Conservation (phyloP, 2,113 vertebrate species). For the Pangasianodon hypophthalmus region DNA sequence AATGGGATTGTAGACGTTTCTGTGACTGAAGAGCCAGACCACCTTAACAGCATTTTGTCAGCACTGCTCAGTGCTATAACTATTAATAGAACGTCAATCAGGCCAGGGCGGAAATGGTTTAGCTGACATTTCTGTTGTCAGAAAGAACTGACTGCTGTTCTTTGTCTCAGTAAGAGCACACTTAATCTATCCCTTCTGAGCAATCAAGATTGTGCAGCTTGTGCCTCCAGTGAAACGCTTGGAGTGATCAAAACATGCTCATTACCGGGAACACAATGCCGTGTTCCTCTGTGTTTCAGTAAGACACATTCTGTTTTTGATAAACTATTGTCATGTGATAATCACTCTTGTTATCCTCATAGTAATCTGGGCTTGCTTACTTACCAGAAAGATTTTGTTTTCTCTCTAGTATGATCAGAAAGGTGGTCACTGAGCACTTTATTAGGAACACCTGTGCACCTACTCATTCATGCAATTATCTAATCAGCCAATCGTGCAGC, state of each 20-base stretch:
- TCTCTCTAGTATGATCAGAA: neutral
- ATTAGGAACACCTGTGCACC: neutral
- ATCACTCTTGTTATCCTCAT: neutral
- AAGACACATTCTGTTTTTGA: neutral
- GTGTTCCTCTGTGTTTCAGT: neutral
- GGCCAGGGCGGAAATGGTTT: neutral
- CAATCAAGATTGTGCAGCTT: neutral
- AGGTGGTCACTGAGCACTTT: neutral
- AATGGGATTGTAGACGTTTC: neutral
- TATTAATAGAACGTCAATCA: constrained; percentile 10
- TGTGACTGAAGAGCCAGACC: constrained; percentile 8
- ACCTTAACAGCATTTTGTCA: neutral
- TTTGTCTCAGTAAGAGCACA: constrained; percentile 1
- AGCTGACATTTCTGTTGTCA: constrained; percentile 13
- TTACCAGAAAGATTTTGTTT: neutral
- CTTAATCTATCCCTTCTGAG: constrained; percentile 15
- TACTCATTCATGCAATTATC: neutral
- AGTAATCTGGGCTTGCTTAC: neutral
- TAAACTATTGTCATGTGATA: neutral
- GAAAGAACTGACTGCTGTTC: neutral
- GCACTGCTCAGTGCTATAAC: neutral
- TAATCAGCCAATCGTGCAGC: neutral
- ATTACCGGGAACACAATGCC: neutral
- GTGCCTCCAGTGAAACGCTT: neutral
- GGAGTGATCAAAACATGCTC: neutral